Evolutionary conservation across 2,797 vertebrate genomes (phyloP), one percentile per base, ranked within the genome.

Genomic region (Gallinago solitaria): DNA sequence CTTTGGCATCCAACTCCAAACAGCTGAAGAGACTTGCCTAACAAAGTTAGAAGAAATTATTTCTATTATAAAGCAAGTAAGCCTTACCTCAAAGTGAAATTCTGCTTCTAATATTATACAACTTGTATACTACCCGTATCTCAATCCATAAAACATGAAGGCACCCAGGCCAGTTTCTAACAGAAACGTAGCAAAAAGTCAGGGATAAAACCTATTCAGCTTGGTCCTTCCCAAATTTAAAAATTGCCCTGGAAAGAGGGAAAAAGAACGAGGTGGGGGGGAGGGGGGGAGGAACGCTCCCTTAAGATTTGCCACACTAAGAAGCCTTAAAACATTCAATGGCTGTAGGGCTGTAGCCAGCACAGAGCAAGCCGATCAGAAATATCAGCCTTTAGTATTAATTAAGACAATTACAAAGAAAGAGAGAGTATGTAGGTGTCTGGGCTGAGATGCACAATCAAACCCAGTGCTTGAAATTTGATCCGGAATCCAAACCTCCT

Each of bases 1-100:
- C 90, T 95, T 96, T 97, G 98, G 97, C 97, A 92, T 90, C 63
- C 54, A 91, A 75, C 67, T 94, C 71, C 89, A 96, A 96, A 97
- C 90, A 97, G 94, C 84, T 97, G 92, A 97, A 97, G 91, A 89
- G 79, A 92, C 90, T 97, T 96, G 95, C 96, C 84, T 90, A 83
- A 83, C 86, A 43, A 76, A 90, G 75, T 97, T 86, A 61, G 89
- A 87, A 69, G 83, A 97, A 97, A 95, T 92, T 67, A 94, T 47
- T 93, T 68, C 60, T 65, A 11, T 70, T 79, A 92, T 16, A 88
- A 89, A 90, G 93, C 71, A 87, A 89, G 83, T 53, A 95, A 93
- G 35, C 60, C 47, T 71, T 60, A 82, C 86, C 90, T 71, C 75
- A n/a, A 92, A 65, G 14, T 74, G 68, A 92, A 96, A 92, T 82